These are phyloP conservation scores for Elephantulus edwardii DNA, from an alignment of 2,113 vertebrate species.

Conservation along the genomic window DNA sequence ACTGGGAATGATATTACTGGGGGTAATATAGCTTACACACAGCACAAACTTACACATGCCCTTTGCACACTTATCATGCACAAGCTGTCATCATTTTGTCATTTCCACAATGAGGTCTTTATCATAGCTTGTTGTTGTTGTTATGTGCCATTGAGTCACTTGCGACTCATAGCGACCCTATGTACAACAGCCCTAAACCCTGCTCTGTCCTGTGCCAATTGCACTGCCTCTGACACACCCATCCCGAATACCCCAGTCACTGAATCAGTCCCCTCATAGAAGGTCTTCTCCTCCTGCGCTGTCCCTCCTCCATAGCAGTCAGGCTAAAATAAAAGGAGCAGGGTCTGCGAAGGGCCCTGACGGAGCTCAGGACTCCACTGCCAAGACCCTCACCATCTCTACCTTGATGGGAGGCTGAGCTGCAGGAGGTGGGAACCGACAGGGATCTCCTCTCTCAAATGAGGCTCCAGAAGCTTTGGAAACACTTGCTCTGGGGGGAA, in stretches of 20 bases:
- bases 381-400: neutral
- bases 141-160: no score
- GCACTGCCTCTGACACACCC: no score
- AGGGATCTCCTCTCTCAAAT: neutral
- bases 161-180: no score
- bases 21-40: conserved; percentile 27
- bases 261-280: no score
- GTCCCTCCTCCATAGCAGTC: no score
- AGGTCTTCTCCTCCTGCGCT: no score
- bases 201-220: no score
- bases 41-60: no score
- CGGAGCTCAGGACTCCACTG: neutral
- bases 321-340: conserved; percentile 39
- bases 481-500: neutral
- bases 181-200: no score
- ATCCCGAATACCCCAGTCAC: no score
- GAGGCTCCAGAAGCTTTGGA: neutral
- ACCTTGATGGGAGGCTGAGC: neutral
- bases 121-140: no score
- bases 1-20: neutral
- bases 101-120: conserved; percentile 60
- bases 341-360: neutral
- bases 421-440: neutral
- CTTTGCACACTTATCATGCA: no score
- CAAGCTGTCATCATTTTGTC: conserved; percentile 67